phyloP scores from a whole-genome alignment of 2,888 invertebrate species.

The Tetranychus piercei region DNA sequence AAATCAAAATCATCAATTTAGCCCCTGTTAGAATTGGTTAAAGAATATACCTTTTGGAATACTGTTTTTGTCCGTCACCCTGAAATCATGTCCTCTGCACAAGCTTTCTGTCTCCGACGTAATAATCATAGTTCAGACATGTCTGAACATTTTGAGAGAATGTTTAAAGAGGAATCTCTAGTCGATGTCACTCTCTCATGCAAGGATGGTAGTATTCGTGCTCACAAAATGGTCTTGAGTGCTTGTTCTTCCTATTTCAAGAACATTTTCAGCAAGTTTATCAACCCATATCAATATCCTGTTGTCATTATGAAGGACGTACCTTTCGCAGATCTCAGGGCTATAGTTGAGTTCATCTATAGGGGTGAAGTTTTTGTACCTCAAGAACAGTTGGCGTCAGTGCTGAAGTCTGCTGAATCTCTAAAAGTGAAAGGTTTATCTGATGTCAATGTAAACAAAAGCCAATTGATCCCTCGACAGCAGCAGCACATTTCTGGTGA shows the following conservation, averaged over 20 bases:
- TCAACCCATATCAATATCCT: slow-evolving; percentile 17
- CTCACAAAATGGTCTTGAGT: slow-evolving; percentile 18
- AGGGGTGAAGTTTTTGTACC: slow-evolving; percentile 18
- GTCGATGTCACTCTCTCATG: slow-evolving; percentile 18
- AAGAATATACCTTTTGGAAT: too few relatives aligned
- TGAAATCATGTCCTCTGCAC: neutral
- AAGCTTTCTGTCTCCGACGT: slow-evolving; percentile 12
- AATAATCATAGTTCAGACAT: slow-evolving; percentile 13
- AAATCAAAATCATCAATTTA: too few relatives aligned
- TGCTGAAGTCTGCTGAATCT: slow-evolving; percentile 15
- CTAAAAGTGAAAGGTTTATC: slow-evolving; percentile 16
- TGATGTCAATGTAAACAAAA: slow-evolving; percentile 3
- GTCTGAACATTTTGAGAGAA: slow-evolving; percentile 10
- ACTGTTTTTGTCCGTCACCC: too few relatives aligned
- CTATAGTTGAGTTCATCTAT: slow-evolving; percentile 20
- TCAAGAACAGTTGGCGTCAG: slow-evolving; percentile 16
- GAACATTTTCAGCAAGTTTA: slow-evolving; percentile 15
- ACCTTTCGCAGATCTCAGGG: slow-evolving; percentile 18
- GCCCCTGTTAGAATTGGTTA: too few relatives aligned
- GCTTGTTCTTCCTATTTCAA: slow-evolving; percentile 17
- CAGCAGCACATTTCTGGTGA: neutral
- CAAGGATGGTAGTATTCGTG: slow-evolving; percentile 19
- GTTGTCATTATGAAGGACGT: slow-evolving; percentile 18
- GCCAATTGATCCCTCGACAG: neutral
- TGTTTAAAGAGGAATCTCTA: slow-evolving; percentile 19